Evolutionary conservation across 2,797 vertebrate genomes (phyloP), one percentile per base, ranked within the genome.

Genomic region (Acipenser oxyrinchus): DNA sequence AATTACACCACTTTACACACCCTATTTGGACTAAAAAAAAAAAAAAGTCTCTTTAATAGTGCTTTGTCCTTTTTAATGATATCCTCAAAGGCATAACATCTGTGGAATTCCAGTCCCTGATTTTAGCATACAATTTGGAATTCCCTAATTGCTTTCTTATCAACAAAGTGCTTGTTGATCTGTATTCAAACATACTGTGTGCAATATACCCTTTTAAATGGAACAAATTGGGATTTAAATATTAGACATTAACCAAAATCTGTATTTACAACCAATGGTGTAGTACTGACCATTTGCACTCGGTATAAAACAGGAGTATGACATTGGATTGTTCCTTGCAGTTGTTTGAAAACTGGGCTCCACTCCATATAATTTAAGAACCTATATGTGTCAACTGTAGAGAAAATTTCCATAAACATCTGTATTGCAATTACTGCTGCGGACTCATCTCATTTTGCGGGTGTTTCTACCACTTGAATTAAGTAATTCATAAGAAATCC

Each of bases 381-480:
- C 8, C 11, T 62, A 7, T 37, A 5, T 59, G 18, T 51, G n/a
- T 68, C 63, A 55, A 53, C 65, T 66, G 10, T 62, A 23, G 62
- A 49, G 55, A 37, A 37, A 68, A 66, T 6, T 68, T 65, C 66
- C 70, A 70, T 53, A 58, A 71, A 70, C 53, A 74, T 53, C 64
- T 48, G 49, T 7, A 55, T 2, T 6, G 64, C 50, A 70, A 68
- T 49, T 59, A 64, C 67, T 67, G 68, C 48, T 49, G 37, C 48
- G 23, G 67, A 63, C n/a, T 72, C 64, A 68, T 74, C 67, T 66
- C 58, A 65, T 67, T 67, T 66, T 65, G 64, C 66, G 74, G 71
- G 70, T 8, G 1, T n/a, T 53, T 63, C 62, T 60, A 64, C 65
- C 50, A 65, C 63, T 63, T 64, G 69, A 64, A 67, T 65, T 49